phyloP scores from a whole-genome alignment of 1,140 invertebrate genomes.

The Diabrotica virgifera region DNA sequence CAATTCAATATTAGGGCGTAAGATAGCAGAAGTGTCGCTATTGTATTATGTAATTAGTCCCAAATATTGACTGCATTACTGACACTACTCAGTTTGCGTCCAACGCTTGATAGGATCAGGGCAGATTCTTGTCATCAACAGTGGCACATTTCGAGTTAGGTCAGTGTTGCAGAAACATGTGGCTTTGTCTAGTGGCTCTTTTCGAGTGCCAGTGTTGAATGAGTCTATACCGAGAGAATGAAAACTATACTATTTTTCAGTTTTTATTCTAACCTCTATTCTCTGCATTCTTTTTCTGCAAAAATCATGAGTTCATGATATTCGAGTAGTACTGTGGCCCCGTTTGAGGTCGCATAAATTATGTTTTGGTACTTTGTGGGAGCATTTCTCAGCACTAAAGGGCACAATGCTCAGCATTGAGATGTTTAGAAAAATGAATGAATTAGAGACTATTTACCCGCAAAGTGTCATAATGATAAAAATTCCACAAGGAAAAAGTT shows the following conservation, averaged over 20 bases:
- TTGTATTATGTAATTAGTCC: too few species aligned
- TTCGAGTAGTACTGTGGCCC: conserved; percentile 31
- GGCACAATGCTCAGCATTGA: conserved; percentile 17
- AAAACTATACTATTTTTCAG: conserved; percentile 32
- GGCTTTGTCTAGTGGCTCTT: too few species aligned
- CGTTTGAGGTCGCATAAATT: conserved; percentile 42
- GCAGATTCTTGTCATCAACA: too few species aligned
- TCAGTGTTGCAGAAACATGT: too few species aligned
- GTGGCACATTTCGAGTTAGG: too few species aligned
- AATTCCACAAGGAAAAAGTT: too few species aligned
- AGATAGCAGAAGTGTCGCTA: too few species aligned
- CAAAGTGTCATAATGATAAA: conserved; percentile 32
- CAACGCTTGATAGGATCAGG: too few species aligned
- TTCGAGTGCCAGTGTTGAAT: too few species aligned
- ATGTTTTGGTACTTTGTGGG: conserved; percentile 24
- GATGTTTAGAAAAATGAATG: conserved; percentile 18
- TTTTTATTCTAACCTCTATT: conserved; percentile 31
- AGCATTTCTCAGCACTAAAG: conserved; percentile 15
- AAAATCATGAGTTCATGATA: conserved; percentile 35
- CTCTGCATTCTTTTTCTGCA: conserved; percentile 14
- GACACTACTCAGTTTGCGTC: too few species aligned
- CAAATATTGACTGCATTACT: too few species aligned
- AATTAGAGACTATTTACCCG: conserved; percentile 34
- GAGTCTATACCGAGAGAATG: conserved; percentile 31
- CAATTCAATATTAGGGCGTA: too few species aligned